Conservation (phyloP, 2,113 vertebrate genomes). For the Thalassoma bifasciatum region DNA sequence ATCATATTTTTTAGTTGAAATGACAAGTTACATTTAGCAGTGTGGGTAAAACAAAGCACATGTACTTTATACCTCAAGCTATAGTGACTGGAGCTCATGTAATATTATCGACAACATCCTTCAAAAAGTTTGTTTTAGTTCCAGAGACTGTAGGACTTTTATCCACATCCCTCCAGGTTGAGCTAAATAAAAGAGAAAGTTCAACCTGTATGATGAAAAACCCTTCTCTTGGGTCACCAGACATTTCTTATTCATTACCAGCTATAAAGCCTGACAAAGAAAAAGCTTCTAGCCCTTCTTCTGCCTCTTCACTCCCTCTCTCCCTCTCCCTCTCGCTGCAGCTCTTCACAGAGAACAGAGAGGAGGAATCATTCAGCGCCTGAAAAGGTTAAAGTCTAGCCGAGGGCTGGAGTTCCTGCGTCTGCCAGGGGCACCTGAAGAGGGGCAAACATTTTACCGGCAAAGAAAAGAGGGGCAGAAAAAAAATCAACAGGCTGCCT, state of each 20-base stretch:
- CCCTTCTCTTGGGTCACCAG: slow-evolving; percentile 66
- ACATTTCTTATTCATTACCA: slow-evolving; percentile 79
- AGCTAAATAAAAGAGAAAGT: slow-evolving; percentile 27
- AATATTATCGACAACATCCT: background rate
- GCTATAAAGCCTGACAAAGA: slow-evolving; percentile 76
- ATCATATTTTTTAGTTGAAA: too few species aligned
- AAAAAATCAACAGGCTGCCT: slow-evolving; percentile 78
- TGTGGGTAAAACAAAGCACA: background rate
- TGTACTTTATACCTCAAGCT: background rate
- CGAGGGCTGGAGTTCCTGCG: slow-evolving; percentile 60
- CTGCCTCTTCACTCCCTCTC: slow-evolving; percentile 71
- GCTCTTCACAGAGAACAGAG: slow-evolving; percentile 61
- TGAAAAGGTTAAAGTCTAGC: slow-evolving; percentile 83
- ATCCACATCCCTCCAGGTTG: background rate
- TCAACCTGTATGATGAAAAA: slow-evolving; percentile 56
- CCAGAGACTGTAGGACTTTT: background rate
- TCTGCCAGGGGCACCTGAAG: slow-evolving; percentile 83
- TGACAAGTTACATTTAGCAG: too few species aligned
- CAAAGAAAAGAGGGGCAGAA: slow-evolving; percentile 68
- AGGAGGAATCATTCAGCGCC: slow-evolving; percentile 67
- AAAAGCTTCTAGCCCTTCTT: slow-evolving; percentile 69
- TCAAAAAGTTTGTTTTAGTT: background rate
- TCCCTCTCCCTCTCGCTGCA: slow-evolving; percentile 49
- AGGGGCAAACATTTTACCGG: slow-evolving; percentile 83
- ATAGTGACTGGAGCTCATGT: background rate